Conservation (phyloP, 2,888 invertebrate species). For the Ochlodes sylvanus region DNA sequence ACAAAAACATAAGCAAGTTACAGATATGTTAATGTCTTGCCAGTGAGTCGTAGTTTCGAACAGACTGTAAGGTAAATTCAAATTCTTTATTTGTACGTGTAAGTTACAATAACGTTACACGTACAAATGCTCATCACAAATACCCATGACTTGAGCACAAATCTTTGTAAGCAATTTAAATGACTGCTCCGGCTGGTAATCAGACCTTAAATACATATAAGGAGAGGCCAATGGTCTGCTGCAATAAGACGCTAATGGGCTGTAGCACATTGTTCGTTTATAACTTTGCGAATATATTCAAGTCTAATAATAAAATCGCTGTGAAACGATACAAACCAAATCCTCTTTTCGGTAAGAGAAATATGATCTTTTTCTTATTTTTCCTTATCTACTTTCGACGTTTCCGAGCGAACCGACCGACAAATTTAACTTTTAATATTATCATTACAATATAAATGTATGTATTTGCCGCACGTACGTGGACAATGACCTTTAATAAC, state of each 20-base stretch:
- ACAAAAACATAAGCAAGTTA: slow-evolving; percentile 11
- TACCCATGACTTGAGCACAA: no score
- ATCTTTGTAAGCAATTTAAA: no score
- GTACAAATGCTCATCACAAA: no score
- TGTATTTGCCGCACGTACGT: no score
- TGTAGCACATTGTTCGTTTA: no score
- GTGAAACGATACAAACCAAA: slow-evolving; percentile 27
- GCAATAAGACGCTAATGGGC: no score
- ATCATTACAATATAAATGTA: background rate
- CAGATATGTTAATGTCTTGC: slow-evolving; percentile 3
- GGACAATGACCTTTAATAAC: slow-evolving; percentile 21
- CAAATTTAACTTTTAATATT: slow-evolving; percentile 19
- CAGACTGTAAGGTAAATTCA: background rate
- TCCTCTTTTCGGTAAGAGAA: slow-evolving; percentile 22
- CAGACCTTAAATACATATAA: no score
- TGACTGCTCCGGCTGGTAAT: no score
- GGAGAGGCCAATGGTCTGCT: no score
- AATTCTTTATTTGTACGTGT: background rate
- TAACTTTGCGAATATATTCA: background rate
- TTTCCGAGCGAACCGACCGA: slow-evolving; percentile 4
- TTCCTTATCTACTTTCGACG: slow-evolving; percentile 28
- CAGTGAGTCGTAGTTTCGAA: background rate
- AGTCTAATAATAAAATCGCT: slow-evolving; percentile 14
- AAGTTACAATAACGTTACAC: background rate
- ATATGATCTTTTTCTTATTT: slow-evolving; percentile 28